Evolutionary conservation across 92 coral and sea anemone species (phyloP).

Genomic region (Metridium senile): DNA sequence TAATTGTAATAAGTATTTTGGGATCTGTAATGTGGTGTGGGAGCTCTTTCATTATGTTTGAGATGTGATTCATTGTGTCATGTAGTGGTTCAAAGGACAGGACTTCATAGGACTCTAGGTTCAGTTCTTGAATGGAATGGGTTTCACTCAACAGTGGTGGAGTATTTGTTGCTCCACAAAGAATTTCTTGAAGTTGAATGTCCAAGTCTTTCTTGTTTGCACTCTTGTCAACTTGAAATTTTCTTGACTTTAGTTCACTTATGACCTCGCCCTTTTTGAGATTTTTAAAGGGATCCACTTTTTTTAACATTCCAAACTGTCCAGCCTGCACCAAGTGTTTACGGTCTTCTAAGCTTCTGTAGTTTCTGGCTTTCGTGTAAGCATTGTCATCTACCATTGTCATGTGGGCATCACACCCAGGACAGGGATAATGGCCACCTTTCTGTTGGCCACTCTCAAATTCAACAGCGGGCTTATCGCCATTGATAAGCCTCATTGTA

Average conservation of each 20-base stretch:
- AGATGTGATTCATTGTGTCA: constrained; percentile 23
- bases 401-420: constrained; percentile 7
- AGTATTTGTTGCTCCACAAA: constrained; percentile 7
- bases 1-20: constrained; percentile 3
- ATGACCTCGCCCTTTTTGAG: constrained; percentile 18
- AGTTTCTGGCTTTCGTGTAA: constrained; percentile 7
- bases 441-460: constrained; percentile 24
- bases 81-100: constrained; percentile 37
- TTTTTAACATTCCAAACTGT: background rate
- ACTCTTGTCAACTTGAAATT: background rate
- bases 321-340: constrained; percentile 13
- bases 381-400: background rate
- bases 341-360: constrained; percentile 8
- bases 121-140: constrained; percentile 6
- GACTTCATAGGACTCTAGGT: constrained; percentile 29
- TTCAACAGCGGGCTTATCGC: constrained; percentile 33
- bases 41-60: constrained; percentile 16
- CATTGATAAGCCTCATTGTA: constrained; percentile 30
- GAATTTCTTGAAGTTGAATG: background rate
- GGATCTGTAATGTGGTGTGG: constrained; percentile 31
- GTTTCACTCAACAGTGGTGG: constrained; percentile 16
- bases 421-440: constrained; percentile 27
- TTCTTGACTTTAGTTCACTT: constrained; percentile 24
- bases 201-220: constrained; percentile 5
- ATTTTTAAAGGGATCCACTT: constrained; percentile 12